Evolutionary conservation across 2,888 invertebrate genomes (phyloP), one percentile per base, ranked within the genome.

Genomic region (Ophioninae sp.): DNA sequence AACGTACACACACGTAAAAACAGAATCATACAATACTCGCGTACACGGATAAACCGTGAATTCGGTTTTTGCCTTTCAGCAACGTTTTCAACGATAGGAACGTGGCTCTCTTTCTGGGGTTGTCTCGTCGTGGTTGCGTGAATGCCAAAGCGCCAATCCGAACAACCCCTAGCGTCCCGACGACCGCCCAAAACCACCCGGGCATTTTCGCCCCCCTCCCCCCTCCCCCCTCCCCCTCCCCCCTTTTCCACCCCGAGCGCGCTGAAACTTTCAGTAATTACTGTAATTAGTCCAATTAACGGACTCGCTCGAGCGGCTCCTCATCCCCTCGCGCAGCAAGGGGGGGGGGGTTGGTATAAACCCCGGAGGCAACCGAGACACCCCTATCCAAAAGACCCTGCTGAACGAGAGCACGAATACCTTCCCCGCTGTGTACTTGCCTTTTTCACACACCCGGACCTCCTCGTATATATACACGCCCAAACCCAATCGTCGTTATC

Each of bases 201-300:
- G 64, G 79, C 72, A 77, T 58, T 17, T 37, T 20, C 30, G 30
- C 67, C 56, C 23, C 37, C 39, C 71, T 20, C 61, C n/a, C n/a
- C n/a, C n/a, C n/a, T n/a, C n/a, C n/a, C n/a, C n/a, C n/a, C 68
- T 61, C 79, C 68, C 56, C 76, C 71, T 80, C 39, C 39, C 30
- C 76, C 37, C 72, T 78, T 67, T 65, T 77, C 22, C 41, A 63
- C 80, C n/a, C 79, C 83, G 81, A 85, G 80, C 85, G 88, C 88
- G 90, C 90, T 91, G 91, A 92, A 92, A 92, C 92, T 92, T 92
- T 92, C 91, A 91, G 92, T 92, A 92, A 92, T 92, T 92, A 92
- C 92, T 88, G 91, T 92, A 92, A 92, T 92, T 92, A 92, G 92
- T 92, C 92, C 92, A 92, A 92, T 92, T 92, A 92, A 92, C 92